Percentiles rank a stretch among this genome's conserved stretches.
Conservation (phyloP, 2,113 vertebrate species). For the Pollachius pollachius region DNA sequence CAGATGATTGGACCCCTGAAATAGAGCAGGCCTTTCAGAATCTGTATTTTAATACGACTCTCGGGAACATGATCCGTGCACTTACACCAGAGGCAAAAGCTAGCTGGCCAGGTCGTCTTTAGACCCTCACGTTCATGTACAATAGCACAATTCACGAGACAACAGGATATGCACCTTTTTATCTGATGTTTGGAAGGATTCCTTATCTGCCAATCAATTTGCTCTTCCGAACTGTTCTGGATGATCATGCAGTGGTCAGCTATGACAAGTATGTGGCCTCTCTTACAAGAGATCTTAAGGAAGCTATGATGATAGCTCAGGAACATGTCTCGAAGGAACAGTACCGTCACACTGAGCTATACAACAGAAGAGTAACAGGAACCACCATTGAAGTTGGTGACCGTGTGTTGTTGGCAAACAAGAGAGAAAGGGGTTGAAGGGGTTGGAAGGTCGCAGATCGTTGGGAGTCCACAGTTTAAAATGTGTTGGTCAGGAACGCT, state of each 20-base stretch:
- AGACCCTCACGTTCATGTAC: not conserved
- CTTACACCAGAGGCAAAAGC: not conserved
- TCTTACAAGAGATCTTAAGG: not conserved
- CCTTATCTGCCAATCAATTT: not conserved
- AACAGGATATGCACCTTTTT: not conserved
- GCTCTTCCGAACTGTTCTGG: not conserved
- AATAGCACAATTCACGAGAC: not conserved
- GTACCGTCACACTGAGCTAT: not conserved
- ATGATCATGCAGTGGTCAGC: not conserved
- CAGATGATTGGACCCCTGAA: too few relatives aligned
- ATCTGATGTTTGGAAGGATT: not conserved
- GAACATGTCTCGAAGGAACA: not conserved
- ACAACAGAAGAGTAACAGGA: conserved; percentile 1
- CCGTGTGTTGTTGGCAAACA: not conserved
- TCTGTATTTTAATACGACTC: not conserved
- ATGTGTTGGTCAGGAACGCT: not conserved
- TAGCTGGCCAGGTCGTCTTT: not conserved
- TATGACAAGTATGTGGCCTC: not conserved
- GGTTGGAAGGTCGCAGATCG: not conserved
- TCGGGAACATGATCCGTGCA: not conserved
- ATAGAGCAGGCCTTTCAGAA: too few relatives aligned
- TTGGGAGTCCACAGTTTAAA: not conserved
- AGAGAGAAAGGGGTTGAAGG: not conserved
- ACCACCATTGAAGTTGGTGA: not conserved
- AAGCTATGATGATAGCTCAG: not conserved